These are phyloP conservation scores for Tachypleus tridentatus DNA, from an alignment of 1,140 invertebrate genomes.

Conservation along the genomic window DNA sequence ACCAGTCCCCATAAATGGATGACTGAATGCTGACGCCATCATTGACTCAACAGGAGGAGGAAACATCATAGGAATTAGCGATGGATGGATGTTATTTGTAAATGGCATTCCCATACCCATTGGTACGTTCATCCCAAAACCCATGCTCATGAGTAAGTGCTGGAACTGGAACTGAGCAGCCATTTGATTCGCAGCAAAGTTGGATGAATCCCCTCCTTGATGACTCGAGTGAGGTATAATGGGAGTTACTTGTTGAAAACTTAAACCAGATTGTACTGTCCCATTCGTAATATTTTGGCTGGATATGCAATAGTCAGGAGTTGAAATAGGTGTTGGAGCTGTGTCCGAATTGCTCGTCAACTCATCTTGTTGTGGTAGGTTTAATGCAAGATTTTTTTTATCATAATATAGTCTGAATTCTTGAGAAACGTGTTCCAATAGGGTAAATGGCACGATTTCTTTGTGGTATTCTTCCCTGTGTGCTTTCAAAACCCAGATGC, in stretches of 20 bases:
- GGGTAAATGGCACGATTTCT: conserved; percentile 74
- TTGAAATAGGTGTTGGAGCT: no score
- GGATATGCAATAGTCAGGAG: no score
- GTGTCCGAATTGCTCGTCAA: no score
- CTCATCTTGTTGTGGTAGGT: no score
- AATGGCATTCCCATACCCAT: conserved; percentile 56
- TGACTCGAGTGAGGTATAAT: no score
- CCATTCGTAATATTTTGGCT: no score
- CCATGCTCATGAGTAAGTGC: conserved; percentile 61
- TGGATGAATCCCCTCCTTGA: no score
- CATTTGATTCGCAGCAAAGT: conserved; percentile 41
- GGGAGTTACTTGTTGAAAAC: no score
- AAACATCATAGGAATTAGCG: conserved; percentile 79
- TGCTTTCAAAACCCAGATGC: conserved; percentile 88
- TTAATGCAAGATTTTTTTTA: conserved; percentile 42
- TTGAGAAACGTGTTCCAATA: conserved; percentile 81
- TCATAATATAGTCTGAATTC: conserved; percentile 75
- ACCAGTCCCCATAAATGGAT: conserved; percentile 16
- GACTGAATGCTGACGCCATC: conserved; percentile 27
- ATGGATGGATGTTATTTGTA: conserved; percentile 76
- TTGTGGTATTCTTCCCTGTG: conserved; percentile 92
- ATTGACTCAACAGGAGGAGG: conserved; percentile 36
- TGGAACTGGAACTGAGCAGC: conserved; percentile 60
- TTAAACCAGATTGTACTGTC: no score
- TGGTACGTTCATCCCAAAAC: conserved; percentile 48